Evolutionary conservation across 1,140 invertebrate genomes (phyloP), one percentile per base, ranked within the genome.

Genomic region (Antheraea mylitta): DNA sequence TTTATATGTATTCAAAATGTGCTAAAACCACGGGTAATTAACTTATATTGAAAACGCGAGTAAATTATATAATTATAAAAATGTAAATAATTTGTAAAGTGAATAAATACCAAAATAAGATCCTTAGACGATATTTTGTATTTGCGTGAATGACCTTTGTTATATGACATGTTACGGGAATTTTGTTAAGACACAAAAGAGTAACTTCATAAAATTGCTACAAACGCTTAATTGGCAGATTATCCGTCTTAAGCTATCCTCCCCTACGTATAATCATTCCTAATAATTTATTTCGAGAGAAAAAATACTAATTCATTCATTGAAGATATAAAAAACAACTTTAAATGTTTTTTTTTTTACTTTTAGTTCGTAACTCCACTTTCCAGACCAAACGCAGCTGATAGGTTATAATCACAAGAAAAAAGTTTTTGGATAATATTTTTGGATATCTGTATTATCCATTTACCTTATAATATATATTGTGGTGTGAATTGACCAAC

Each of bases 61-160:
- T 53, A 53, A 53, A 13, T 53, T 48, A 48, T 48, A 75, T 65
- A 70, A 42, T 38, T 42, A 18, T 73, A 58, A 59, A 70, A 77
- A 68, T 89, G 85, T 89, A 87, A 77, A 88, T 90, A 87, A 75
- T 80, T 71, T 89, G 87, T 90, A 90, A 82, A 75, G 82, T 89
- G 89, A 64, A 64, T 13, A 80, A 30, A 30, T 80, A 79, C 37
- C 76, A 77, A 74, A 68, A 72, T 78, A 82, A 71, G 73, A 80
- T 77, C 62, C 67, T 70, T 75, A 78, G 74, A 70, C 82, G 79
- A 83, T 76, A 61, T 18, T 53, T 66, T 86, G 76, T 84, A 81
- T 83, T 84, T 85, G 84, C 71, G 79, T 82, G 76, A 71, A 77
- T 83, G 22, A 82, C 74, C 75, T 78, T 77, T 71, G 67, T 69